phyloP scores from a whole-genome alignment of 1,140 invertebrate species.

The Pogonomyrmex barbatus region DNA sequence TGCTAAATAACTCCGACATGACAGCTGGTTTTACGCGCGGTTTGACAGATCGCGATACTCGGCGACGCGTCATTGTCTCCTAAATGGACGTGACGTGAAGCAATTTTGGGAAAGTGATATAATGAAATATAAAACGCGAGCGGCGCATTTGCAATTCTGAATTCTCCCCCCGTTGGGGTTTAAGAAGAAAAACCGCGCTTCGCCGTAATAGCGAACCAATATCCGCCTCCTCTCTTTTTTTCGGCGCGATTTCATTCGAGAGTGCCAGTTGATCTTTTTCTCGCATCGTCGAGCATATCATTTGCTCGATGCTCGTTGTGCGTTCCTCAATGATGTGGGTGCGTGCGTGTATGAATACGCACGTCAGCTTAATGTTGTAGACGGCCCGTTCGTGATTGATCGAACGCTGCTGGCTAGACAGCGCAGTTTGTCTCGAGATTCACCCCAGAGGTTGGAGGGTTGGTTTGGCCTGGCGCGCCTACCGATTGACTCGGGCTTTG shows the following conservation, averaged over 20 bases:
- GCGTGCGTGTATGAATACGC: slow-evolving; percentile 51
- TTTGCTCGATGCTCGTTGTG: slow-evolving; percentile 14
- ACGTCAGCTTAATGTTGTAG: slow-evolving; percentile 58
- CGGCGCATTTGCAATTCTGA: background rate
- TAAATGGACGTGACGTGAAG: background rate
- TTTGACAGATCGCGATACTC: background rate
- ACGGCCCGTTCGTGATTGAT: slow-evolving; percentile 65
- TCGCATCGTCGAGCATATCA: slow-evolving; percentile 29
- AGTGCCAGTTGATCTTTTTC: slow-evolving; percentile 21
- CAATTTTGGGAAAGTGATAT: background rate
- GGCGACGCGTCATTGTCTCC: background rate
- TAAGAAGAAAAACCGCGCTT: background rate
- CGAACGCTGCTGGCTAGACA: slow-evolving; percentile 60
- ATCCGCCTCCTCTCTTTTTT: background rate
- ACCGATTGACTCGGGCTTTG: slow-evolving; percentile 63
- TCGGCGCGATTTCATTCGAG: slow-evolving; percentile 34
- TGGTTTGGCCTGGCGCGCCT: slow-evolving; percentile 41
- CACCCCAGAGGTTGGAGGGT: slow-evolving; percentile 55
- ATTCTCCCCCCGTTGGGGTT: background rate
- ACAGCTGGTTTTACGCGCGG: background rate
- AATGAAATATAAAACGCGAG: background rate
- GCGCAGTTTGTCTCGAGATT: slow-evolving; percentile 68
- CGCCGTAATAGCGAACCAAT: background rate
- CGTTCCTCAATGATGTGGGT: slow-evolving; percentile 15
- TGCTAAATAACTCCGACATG: background rate